Percentiles rank a stretch among this genome's conserved stretches.
Conservation (phyloP, 2,888 invertebrate species). For the Trachelus troglodyta region DNA sequence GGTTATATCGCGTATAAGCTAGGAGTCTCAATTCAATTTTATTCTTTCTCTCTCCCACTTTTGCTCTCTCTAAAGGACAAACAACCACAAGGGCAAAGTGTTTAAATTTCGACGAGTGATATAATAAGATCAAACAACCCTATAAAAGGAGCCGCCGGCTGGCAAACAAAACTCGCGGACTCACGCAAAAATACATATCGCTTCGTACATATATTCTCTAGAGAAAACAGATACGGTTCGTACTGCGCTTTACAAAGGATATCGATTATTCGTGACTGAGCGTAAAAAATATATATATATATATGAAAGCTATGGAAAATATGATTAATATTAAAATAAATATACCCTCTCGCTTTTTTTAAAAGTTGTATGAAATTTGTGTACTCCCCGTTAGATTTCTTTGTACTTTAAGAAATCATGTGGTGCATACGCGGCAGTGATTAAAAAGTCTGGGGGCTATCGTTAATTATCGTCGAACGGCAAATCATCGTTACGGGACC, state of each 20-base stretch:
- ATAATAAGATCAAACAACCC: slow-evolving; percentile 63
- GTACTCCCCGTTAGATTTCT: not conserved
- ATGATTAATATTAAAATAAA: not conserved
- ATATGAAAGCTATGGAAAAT: not conserved
- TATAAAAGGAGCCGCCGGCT: slow-evolving; percentile 47
- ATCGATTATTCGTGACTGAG: not conserved
- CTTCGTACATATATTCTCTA: slow-evolving; percentile 10
- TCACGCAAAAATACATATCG: slow-evolving; percentile 48
- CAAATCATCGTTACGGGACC: slow-evolving; percentile 34
- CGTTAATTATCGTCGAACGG: slow-evolving; percentile 8
- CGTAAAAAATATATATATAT: not conserved
- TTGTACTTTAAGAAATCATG: not conserved
- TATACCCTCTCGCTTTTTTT: no score
- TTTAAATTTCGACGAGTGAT: slow-evolving; percentile 63
- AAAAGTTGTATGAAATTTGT: not conserved
- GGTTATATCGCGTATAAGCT: not conserved
- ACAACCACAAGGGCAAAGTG: slow-evolving; percentile 43
- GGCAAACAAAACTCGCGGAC: slow-evolving; percentile 44
- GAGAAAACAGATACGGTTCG: not conserved
- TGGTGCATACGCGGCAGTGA: not conserved
- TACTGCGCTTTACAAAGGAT: not conserved
- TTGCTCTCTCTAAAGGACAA: slow-evolving; percentile 15
- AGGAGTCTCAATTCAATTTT: not conserved
- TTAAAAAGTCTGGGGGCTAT: not conserved
- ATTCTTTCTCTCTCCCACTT: not conserved